Evolutionary conservation across 2,797 vertebrate species (phyloP), one percentile per base, ranked within the genome.

Genomic region (Sciurus carolinensis): DNA sequence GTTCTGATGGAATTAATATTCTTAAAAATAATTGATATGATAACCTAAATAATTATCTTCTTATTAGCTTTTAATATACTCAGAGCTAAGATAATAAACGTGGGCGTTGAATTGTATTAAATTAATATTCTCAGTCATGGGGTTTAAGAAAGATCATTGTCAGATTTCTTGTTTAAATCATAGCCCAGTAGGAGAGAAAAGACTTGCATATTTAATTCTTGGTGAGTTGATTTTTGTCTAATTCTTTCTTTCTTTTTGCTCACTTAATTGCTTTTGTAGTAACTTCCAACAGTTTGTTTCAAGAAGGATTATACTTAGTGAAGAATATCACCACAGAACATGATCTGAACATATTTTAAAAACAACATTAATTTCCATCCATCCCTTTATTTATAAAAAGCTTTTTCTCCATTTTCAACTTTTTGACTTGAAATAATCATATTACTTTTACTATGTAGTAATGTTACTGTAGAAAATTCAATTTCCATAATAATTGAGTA

Each of bases 281-380:
- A 91, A 84, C 4, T 17, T 93, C 54, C 80, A 93, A 91, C 26
- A 50, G 84, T 84, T 89, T 77, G 66, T 86, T 94, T 92, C 17
- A 94, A 72, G 62, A 79, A 92, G 42, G 28, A 90, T 90, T 92
- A 57, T 44, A 6, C n/a, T 83, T 47, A 86, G 20, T 47, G 54
- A 62, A 67, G 20, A 44, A 22, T 87, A 6, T 89, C 30, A 76
- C 42, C 18, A 72, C 4, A 91, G n/a, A 90, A 73, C 7, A 10
- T 22, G 9, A 54, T 84, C 47, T 93, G 42, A 73, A 62, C 28
- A 47, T 47, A 47, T 47, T 47, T 95, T 95, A 81, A 93, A 93
- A 88, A 9, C 7, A 85, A n/a, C 76, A 33, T 88, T 76, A 47
- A 28, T 47, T 94, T 94, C 7, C n/a, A 12, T 50, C 28, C 0